Base-by-base conservation (phyloP, 2,888 invertebrate genomes). In the Sclerodermus sp. region DNA sequence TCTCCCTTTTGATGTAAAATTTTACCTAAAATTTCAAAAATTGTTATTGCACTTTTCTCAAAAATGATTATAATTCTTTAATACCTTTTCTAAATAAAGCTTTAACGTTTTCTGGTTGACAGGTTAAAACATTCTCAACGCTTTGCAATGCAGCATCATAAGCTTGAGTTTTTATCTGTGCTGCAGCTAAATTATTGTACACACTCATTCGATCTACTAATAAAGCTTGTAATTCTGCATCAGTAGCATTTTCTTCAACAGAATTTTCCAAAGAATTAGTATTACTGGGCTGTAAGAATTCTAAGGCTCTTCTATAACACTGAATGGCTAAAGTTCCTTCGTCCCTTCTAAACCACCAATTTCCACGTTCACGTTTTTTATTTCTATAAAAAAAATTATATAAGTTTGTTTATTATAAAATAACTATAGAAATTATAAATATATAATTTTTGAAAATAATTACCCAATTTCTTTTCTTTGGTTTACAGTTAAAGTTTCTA, bases 121-220 rank as follows among this genome's bases (percentile, higher is more conserved):
- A 89, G 55, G 86, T 82, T 12, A 96, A 80, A 1, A 96, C 96
- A 70, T 86, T 84, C 44, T 91, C 89, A 23, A 95, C 88, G 8
- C 93, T 91, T 77, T 86, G 84, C 17, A 94, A 80, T 5, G 95
- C 95, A 9, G 91, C 88, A 63, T 93, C 92, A 73, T 86, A 92
- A 8, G 91, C 89, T 47, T 90, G 87, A 34, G 91, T 87, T 82
- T 93, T 94, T 60, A 96, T 83, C 79, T 96, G 95, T 12, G 94
- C 91, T 56, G 93, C 92, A 12, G 95, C 94, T 83, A 96, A 85
- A 75, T 96, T 96, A 74, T 96, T 96, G 68, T 90, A 89, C 1
- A 93, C 91, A 67, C 91, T 87, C 45, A 94, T 80, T 57, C 93
- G 81, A 70, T 92, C 91, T 46, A 93, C 91, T 29, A 93, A 72